phyloP scores from a whole-genome alignment of 2,888 invertebrate genomes.

The Octodonta nipae region DNA sequence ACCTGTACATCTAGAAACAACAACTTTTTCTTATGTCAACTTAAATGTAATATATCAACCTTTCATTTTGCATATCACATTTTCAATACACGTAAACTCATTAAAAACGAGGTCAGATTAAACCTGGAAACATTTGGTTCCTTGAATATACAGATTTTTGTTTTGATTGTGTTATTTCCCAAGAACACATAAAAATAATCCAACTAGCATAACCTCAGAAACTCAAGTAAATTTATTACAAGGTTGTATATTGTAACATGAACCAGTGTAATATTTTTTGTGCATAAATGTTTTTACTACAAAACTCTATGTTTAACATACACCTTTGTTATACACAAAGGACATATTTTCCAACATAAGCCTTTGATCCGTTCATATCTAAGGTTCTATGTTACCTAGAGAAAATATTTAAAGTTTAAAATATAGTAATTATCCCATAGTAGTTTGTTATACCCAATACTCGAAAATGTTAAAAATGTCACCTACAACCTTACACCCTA shows the following conservation, averaged over 20 bases:
- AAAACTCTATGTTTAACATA: conserved; percentile 2
- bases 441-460: background rate
- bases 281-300: background rate
- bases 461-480: background rate
- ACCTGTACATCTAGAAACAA: no score
- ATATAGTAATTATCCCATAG: conserved; percentile 1
- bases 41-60: no score
- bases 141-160: no score
- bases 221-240: background rate
- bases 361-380: background rate
- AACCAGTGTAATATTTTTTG: background rate
- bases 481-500: conserved; percentile 1
- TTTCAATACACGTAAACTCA: no score
- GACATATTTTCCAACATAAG: conserved; percentile 3
- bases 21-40: no score
- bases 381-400: conserved; percentile 1
- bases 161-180: no score
- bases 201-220: no score
- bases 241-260: conserved; percentile 1
- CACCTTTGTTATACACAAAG: conserved; percentile 4
- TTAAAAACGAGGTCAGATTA: no score
- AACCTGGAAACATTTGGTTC: no score
- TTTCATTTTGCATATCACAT: no score
- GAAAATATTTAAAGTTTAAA: no score
- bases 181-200: no score